Conservation (phyloP, 2,888 invertebrate species). For the Quadroppia sp. region DNA sequence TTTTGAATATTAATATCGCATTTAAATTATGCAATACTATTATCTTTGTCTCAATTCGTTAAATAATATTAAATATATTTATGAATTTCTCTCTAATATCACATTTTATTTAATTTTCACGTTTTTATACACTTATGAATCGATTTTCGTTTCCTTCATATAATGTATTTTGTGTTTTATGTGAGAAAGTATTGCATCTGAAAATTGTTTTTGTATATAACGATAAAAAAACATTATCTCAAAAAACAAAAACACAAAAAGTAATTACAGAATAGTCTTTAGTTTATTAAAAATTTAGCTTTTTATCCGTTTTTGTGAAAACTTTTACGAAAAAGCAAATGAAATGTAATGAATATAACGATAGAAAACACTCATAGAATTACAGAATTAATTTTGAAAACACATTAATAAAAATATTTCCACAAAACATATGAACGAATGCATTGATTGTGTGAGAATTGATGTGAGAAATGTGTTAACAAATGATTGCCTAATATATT, state of each 20-base stretch:
- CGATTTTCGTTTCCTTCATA: background rate
- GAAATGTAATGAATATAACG: too few relatives aligned
- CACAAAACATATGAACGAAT: background rate
- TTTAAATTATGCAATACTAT: background rate
- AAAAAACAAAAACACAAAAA: background rate
- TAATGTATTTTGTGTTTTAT: background rate
- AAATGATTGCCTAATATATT: background rate
- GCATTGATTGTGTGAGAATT: background rate
- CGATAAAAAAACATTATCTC: background rate
- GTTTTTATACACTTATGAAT: background rate
- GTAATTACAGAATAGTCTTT: background rate
- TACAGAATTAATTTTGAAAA: too few relatives aligned
- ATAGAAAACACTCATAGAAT: too few relatives aligned
- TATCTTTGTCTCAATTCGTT: too few relatives aligned
- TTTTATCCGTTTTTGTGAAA: background rate
- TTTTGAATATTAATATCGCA: too few relatives aligned
- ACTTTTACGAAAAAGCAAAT: too few relatives aligned
- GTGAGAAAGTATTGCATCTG: background rate
- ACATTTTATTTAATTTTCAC: constrained; percentile 1
- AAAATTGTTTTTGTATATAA: background rate
- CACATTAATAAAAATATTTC: too few relatives aligned
- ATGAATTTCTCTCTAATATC: background rate
- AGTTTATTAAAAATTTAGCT: background rate
- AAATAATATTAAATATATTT: background rate
- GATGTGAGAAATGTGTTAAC: background rate